Evolutionary conservation across 2,113 vertebrate species (phyloP).

Genomic region (Peromyscus leucopus): DNA sequence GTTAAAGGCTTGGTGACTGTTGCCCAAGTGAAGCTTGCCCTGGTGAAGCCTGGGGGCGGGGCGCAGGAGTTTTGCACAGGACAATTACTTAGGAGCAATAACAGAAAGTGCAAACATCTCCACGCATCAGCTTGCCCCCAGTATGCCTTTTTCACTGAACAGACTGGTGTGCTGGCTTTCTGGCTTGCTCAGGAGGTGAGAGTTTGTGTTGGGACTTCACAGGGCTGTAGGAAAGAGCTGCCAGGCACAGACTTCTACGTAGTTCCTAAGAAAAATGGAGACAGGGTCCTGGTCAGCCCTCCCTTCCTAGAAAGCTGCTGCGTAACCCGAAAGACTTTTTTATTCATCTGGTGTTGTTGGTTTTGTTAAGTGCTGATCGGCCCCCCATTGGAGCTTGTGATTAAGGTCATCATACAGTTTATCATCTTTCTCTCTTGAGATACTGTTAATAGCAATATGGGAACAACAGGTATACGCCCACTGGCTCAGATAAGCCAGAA

Average conservation of each 20-base stretch:
- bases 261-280: not conserved
- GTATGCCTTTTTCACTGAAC: too few species aligned
- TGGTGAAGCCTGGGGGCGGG: not conserved
- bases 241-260: not conserved
- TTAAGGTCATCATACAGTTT: not conserved
- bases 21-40: not conserved
- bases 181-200: not conserved
- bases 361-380: slow-evolving; percentile 18
- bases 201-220: not conserved
- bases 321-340: not conserved
- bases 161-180: not conserved
- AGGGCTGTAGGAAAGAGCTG: not conserved
- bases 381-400: not conserved
- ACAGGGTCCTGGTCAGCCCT: not conserved
- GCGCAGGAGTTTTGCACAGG: too few species aligned
- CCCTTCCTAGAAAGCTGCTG: slow-evolving; percentile 28
- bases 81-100: not conserved
- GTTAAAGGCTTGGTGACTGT: not conserved
- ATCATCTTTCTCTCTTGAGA: not conserved
- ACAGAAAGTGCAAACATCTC: not conserved
- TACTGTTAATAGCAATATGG: not conserved
- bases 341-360: slow-evolving; percentile 15
- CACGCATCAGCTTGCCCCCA: not conserved
- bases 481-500: not conserved
- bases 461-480: not conserved